A percentile compares a stretch with the other conserved stretches of the same genome.
phyloP scores from a whole-genome alignment of 1,140 invertebrate species.

The Nephotettix cincticeps region DNA sequence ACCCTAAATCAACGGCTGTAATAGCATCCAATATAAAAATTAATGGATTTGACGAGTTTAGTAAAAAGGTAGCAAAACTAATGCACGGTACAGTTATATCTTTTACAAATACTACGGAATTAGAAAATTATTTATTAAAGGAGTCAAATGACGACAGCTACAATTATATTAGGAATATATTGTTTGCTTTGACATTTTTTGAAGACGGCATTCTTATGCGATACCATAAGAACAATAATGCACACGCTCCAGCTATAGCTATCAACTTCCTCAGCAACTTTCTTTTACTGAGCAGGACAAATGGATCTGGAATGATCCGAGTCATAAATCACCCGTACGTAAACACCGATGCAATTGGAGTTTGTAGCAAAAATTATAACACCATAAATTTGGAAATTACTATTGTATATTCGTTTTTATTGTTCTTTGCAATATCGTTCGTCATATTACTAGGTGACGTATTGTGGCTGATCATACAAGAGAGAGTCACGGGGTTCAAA shows the following conservation, averaged over 20 bases:
- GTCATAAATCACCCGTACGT: not conserved
- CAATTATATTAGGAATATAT: not conserved
- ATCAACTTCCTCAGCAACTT: not conserved
- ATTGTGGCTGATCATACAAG: not conserved
- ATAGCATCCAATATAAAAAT: not conserved
- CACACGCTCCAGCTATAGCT: not conserved
- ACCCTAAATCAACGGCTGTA: not conserved
- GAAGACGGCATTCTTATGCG: not conserved
- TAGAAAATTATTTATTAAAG: not conserved
- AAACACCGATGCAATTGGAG: not conserved
- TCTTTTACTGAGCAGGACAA: not conserved
- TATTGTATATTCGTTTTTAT: not conserved
- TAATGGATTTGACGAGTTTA: not conserved
- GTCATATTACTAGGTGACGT: not conserved
- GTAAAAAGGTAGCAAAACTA: not conserved
- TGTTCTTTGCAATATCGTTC: not conserved
- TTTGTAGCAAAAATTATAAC: not conserved
- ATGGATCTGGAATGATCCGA: not conserved
- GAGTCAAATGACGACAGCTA: not conserved
- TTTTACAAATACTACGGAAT: not conserved
- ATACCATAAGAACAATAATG: not conserved
- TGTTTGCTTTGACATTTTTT: not conserved
- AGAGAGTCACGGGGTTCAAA: not conserved
- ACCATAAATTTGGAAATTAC: not conserved
- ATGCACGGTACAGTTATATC: not conserved